phyloP scores from a whole-genome alignment of 1,140 invertebrate genomes.

The Reticulitermes speratus region DNA sequence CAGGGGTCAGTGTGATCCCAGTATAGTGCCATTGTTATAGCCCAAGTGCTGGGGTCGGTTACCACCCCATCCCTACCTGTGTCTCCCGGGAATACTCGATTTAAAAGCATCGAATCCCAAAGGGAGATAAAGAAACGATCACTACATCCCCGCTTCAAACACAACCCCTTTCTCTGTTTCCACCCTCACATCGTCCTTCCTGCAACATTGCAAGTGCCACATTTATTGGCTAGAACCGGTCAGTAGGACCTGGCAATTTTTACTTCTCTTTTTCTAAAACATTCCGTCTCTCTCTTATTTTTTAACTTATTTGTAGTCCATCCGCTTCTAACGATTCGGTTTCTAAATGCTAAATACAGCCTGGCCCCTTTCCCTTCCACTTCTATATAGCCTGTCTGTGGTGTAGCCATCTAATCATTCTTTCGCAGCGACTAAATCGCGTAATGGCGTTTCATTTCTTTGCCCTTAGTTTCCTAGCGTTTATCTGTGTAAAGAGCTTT shows the following conservation, averaged over 20 bases:
- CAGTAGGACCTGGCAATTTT: neutral
- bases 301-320: neutral
- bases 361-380: neutral
- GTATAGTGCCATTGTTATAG: neutral
- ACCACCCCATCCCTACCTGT: neutral
- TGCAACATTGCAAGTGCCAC: conserved; percentile 1
- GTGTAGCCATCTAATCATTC: neutral
- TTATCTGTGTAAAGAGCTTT: conserved; percentile 12
- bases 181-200: neutral
- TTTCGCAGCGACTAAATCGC: neutral
- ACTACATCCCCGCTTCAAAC: neutral
- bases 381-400: neutral
- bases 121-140: conserved; percentile 11
- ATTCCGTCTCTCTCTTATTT: neutral
- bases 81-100: conserved; percentile 12
- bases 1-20: neutral
- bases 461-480: neutral
- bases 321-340: neutral
- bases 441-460: neutral
- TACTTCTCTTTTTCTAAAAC: neutral
- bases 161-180: neutral
- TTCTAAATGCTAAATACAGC: neutral
- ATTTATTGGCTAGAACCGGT: neutral
- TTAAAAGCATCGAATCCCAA: conserved; percentile 16
- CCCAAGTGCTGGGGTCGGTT: conserved; percentile 5